Evolutionary conservation across 2,113 vertebrate genomes (phyloP), one percentile per base, ranked within the genome.

Genomic region (Puffinus mauretanicus): DNA sequence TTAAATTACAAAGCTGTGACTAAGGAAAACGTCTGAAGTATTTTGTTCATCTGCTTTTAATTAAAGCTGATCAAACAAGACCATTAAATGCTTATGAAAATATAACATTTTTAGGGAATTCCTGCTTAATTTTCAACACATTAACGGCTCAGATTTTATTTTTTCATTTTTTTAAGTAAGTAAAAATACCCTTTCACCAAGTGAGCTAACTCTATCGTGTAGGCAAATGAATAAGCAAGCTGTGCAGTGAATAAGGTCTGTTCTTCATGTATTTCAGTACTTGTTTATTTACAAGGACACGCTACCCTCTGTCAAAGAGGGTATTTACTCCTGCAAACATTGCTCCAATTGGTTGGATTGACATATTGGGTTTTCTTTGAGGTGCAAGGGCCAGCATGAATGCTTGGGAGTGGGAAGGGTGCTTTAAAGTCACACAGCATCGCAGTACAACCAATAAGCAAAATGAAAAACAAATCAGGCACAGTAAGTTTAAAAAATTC

Each of bases 1-100:
- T 79, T 40, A 91, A 85, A 93, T 79, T 58, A 84, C 16, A 90
- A 86, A 82, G 13, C 38, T 42, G 62, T 47, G 57, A 25, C 89
- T 91, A 95, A 84, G n/a, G 70, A 61, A 84, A 89, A 58, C 1
- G 0, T 78, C 81, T 94, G 44, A 94, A 72, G 21, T 22, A 67
- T 84, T 96, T 86, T 84, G 57, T 72, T 89, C 55, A 82, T 79
- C 65, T 85, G 55, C 66, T 85, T 92, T 89, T 93, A 75, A 76
- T 75, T 85, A 90, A 82, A 83, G 62, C 44, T 82, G 78, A 88
- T 92, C 85, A 93, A 94, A 90, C 29, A 80, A 54, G 78, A 40
- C 16, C 55, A 86, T 19, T 80, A 70, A 82, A 77, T 24, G 64
- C 26, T 75, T 77, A 60, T 11, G 26, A 88, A 93, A 72, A 77